These are phyloP conservation scores for Pseudorectes ferrugineus DNA, from an alignment of 2,113 vertebrate species.

Conservation along the genomic window DNA sequence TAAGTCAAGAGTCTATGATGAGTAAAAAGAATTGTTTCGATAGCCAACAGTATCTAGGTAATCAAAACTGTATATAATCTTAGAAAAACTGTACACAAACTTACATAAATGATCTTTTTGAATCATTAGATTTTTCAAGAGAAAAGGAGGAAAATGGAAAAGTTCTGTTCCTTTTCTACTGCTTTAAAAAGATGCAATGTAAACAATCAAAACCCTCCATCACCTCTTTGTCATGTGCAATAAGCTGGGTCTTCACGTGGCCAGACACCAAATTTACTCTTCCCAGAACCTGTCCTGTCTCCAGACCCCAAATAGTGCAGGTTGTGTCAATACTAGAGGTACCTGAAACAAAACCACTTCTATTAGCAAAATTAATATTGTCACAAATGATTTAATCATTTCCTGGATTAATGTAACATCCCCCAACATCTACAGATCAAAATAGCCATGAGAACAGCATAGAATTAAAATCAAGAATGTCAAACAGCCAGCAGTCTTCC, in stretches of 20 bases:
- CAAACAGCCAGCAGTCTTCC: neutral
- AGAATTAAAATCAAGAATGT: neutral
- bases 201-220: neutral
- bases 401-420: neutral
- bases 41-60: neutral
- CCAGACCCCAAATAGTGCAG: slow-evolving; percentile 97
- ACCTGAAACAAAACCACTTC: slow-evolving; percentile 66
- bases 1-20: neutral
- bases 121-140: neutral
- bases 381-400: neutral
- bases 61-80: neutral
- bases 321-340: slow-evolving; percentile 98
- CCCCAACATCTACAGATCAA: neutral
- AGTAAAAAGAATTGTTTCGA: neutral
- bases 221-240: slow-evolving; percentile 99
- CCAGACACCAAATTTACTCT: slow-evolving; percentile 97
- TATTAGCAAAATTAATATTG: neutral
- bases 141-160: neutral
- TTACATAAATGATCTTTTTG: neutral
- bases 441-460: neutral
- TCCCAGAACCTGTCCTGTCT: slow-evolving; percentile 93
- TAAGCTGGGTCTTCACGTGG: slow-evolving; percentile 97
- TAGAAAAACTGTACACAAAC: neutral
- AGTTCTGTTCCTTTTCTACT: neutral
- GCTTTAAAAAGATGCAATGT: neutral